A percentile compares a stretch with the other conserved stretches of the same genome.
These are phyloP conservation scores for Catharus minimus DNA, from an alignment of 2,113 vertebrate genomes.

Conservation along the genomic window DNA sequence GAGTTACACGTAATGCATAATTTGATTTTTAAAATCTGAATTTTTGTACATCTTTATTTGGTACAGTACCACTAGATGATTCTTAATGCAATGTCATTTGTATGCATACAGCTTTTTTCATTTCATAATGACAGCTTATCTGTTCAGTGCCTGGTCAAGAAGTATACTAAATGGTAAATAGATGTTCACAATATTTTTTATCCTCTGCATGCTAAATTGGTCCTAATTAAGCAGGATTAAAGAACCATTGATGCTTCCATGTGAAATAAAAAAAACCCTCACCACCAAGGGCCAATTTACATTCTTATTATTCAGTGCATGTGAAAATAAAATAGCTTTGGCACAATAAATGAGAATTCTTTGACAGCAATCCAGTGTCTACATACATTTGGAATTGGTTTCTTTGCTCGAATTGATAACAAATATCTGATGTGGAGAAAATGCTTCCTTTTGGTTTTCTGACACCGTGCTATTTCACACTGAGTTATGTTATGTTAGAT, in stretches of 20 bases:
- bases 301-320: conserved; percentile 54
- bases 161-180: conserved; percentile 22
- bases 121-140: conserved; percentile 31
- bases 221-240: conserved; percentile 64
- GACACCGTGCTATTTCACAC: background rate
- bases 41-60: background rate
- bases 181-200: conserved; percentile 54
- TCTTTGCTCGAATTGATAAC: conserved; percentile 20
- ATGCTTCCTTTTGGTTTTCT: background rate
- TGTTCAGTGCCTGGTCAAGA: background rate
- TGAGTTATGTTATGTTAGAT: conserved; percentile 13
- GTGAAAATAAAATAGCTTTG: conserved; percentile 62
- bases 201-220: conserved; percentile 44
- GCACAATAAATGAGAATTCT: conserved; percentile 47
- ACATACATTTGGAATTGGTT: conserved; percentile 37
- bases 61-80: background rate
- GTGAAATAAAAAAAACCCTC: conserved; percentile 23
- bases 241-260: conserved; percentile 38
- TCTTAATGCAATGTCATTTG: background rate
- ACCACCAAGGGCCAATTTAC: conserved; percentile 41
- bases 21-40: background rate
- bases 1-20: background rate
- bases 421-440: conserved; percentile 44
- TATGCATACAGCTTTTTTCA: background rate
- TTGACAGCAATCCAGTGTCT: conserved; percentile 27